Conservation (phyloP, 2,888 invertebrate genomes). For the Ditula angustiorana region DNA sequence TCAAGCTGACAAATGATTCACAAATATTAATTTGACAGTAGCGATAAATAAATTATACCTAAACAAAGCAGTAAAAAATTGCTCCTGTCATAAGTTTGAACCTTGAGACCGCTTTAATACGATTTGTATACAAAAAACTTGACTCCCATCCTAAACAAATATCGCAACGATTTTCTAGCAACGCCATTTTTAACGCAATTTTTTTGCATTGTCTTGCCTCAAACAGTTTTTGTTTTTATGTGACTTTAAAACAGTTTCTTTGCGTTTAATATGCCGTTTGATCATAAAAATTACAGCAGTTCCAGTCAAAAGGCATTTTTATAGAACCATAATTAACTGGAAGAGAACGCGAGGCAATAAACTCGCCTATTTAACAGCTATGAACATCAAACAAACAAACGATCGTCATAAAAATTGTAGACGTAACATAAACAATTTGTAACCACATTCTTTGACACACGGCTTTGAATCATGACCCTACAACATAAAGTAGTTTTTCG, state of each 20-base stretch:
- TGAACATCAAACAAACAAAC: slow-evolving; percentile 14
- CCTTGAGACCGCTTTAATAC: slow-evolving; percentile 13
- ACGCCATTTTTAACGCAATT: not conserved
- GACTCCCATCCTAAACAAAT: not conserved
- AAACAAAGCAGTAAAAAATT: slow-evolving; percentile 27
- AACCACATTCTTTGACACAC: not conserved
- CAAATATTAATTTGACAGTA: slow-evolving; percentile 28
- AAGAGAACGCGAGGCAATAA: slow-evolving; percentile 6
- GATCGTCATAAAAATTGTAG: slow-evolving; percentile 13
- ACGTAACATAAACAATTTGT: slow-evolving; percentile 3
- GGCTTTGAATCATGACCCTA: slow-evolving; percentile 34
- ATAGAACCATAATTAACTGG: slow-evolving; percentile 11
- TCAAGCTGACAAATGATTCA: slow-evolving; percentile 17
- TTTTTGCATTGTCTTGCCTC: not conserved
- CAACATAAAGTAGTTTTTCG: slow-evolving; percentile 44
- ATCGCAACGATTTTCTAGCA: not conserved
- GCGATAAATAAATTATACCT: slow-evolving; percentile 22
- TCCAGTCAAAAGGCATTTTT: slow-evolving; percentile 9
- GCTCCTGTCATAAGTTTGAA: slow-evolving; percentile 9
- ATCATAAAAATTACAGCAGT: slow-evolving; percentile 3
- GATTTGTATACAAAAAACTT: not conserved
- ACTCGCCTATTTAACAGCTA: slow-evolving; percentile 12
- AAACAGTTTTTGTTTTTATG: not conserved
- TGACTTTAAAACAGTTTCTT: not conserved
- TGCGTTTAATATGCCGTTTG: not conserved